Conservation (phyloP, 2,797 vertebrate species). For the Myotis findleyi region DNA sequence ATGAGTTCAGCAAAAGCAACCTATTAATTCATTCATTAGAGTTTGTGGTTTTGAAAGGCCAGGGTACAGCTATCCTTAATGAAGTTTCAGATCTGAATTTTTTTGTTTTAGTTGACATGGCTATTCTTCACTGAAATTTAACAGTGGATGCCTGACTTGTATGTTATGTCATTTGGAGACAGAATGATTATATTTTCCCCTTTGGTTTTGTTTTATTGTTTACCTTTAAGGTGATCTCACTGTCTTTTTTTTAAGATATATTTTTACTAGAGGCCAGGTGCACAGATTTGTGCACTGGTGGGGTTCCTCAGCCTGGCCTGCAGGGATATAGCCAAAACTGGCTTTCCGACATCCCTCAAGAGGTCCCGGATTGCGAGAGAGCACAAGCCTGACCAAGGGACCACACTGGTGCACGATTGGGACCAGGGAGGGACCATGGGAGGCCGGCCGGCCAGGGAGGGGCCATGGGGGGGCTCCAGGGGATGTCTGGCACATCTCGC, state of each 20-base stretch:
- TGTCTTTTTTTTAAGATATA: not conserved
- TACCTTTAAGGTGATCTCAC: not conserved
- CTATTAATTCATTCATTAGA: not conserved
- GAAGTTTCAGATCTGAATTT: not conserved
- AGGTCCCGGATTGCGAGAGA: no score
- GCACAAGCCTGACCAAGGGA: no score
- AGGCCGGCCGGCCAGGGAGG: no score
- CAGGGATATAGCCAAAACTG: no score
- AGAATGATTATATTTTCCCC: not conserved
- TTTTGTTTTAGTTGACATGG: not conserved
- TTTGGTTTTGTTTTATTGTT: conserved; percentile 50
- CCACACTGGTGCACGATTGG: no score
- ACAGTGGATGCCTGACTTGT: not conserved
- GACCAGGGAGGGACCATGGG: no score
- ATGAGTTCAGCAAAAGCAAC: not conserved
- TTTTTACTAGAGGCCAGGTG: no score
- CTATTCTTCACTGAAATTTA: not conserved
- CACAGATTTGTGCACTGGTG: no score
- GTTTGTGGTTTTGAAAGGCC: conserved; percentile 26
- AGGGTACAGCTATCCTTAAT: not conserved
- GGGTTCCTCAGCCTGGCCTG: no score
- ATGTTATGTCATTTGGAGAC: not conserved
- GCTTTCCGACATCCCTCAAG: no score
- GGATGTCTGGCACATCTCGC: no score
- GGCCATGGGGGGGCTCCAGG: no score